Conservation (phyloP, 2,797 vertebrate genomes). For the Micromesistius poutassou region DNA sequence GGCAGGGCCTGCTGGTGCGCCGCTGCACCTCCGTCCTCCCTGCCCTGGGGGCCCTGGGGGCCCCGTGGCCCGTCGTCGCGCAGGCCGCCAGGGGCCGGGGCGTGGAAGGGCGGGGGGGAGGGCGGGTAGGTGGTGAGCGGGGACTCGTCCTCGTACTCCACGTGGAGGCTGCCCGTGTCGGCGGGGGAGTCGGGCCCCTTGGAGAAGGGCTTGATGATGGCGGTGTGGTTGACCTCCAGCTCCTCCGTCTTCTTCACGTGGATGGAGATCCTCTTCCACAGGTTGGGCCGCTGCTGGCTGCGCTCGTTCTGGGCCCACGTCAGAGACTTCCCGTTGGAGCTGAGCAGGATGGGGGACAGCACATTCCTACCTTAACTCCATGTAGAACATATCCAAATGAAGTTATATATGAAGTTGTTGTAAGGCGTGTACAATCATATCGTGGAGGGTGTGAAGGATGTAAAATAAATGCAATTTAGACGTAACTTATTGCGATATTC, state of each 20-base stretch:
- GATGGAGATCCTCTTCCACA: constrained; percentile 94
- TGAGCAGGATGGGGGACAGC: too few species aligned
- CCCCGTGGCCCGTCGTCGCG: constrained; percentile 69
- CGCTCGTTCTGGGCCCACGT: constrained; percentile 90
- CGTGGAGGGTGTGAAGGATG: too few species aligned
- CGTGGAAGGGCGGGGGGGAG: constrained; percentile 68
- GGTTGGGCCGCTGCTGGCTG: constrained; percentile 84
- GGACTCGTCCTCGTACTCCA: constrained; percentile 71
- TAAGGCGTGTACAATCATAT: background rate
- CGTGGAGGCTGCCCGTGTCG: constrained; percentile 71
- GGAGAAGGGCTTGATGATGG: constrained; percentile 96
- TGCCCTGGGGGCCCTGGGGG: constrained; percentile 70
- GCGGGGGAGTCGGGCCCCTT: constrained; percentile 75
- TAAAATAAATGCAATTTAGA: background rate
- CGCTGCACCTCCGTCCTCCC: constrained; percentile 48
- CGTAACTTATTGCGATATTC: background rate
- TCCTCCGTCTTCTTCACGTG: constrained; percentile 94
- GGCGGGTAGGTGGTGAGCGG: constrained; percentile 61
- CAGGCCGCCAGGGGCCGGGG: background rate
- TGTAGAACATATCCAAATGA: background rate
- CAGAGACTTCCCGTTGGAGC: constrained; percentile 93
- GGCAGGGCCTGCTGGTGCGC: constrained; percentile 51
- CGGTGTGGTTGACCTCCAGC: constrained; percentile 86
- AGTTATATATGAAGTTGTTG: background rate
- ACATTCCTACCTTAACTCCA: too few species aligned